Evolutionary conservation across 92 coral and sea anemone species (phyloP).

Genomic region (Porites cylindrica): DNA sequence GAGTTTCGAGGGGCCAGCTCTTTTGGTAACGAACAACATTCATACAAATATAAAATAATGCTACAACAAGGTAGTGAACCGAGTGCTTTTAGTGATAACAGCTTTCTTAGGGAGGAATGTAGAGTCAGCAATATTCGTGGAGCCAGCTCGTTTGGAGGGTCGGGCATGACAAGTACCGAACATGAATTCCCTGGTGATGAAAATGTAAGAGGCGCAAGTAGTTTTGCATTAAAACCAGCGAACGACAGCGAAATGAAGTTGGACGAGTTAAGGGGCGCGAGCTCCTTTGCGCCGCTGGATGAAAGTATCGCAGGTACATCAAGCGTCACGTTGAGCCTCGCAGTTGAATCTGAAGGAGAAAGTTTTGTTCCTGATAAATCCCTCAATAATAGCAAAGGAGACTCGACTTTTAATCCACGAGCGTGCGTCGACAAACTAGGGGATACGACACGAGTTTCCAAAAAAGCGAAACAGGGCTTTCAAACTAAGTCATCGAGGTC

Average conservation of each 20-base stretch:
- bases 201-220: conserved; percentile 70
- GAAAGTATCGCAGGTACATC: conserved; percentile 66
- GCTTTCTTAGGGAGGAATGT: not conserved
- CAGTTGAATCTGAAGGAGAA: conserved; percentile 69
- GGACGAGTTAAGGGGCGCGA: conserved; percentile 37
- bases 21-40: conserved; percentile 18
- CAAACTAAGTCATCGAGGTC: not conserved
- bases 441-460: not conserved
- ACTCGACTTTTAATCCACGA: not conserved
- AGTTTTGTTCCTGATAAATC: conserved; percentile 5
- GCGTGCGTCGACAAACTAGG: not conserved
- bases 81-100: not conserved
- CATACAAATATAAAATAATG: not conserved
- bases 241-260: not conserved
- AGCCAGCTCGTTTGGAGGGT: conserved; percentile 35
- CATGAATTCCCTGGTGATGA: not conserved
- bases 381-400: not conserved
- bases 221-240: conserved; percentile 33
- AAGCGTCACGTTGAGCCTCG: conserved; percentile 82
- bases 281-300: conserved; percentile 38
- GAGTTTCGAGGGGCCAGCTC: conserved; percentile 51
- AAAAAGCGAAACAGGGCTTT: not conserved
- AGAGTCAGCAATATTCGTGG: conserved; percentile 15
- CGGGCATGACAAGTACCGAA: not conserved
- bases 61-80: not conserved